Base-by-base conservation (phyloP, 2,797 vertebrate genomes). In the Sebastes flavidus region DNA sequence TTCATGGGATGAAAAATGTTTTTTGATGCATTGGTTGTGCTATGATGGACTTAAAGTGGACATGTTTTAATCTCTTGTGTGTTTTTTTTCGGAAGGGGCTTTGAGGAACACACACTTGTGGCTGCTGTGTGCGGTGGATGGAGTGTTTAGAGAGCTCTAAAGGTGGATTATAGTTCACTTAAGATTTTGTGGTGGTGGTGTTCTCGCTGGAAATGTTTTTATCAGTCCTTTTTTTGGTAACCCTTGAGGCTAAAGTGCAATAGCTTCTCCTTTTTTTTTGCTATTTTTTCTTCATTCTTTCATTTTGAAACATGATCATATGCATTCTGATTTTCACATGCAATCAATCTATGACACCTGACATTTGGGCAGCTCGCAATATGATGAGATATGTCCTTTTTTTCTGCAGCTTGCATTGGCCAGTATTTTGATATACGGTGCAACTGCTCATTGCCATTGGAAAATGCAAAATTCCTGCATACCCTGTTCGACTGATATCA, bases 1-100 rank as follows among this genome's bases (percentile, higher is more conserved):
- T 84, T 84, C 34, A 88, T 78, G 46, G 38, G 14, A 59, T 12
- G 20, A 34, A 27, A 27, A 66, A 83, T 77, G 61, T 79, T 70
- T 49, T 82, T 65, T 74, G 46, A 77, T 54, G 80, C 59, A 56
- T 78, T 66, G 32, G 24, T 22, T 13, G 34, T 59, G 30, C 72
- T 52, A 3, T 66, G 78, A 82, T 72, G 76, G 22, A 82, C 30
- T 65, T 59, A 49, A 83, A 80, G 69, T 79, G 54, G 80, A 61
- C 54, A 11, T 67, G 60, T 81, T 77, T 29, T 74, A 27, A 65
- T 84, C 54, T 83, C 34, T n/a, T 58, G 61, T 75, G 68, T 69
- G 52, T 79, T 76, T 73, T 12, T 2, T 9, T 54, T 13, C 6
- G 34, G 18, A 20, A 20, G 18, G 46, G 46, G 8, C 38, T 78